Percentiles rank a stretch among this genome's conserved stretches.
Evolutionary conservation across 2,888 invertebrate species (phyloP).

Genomic region (Rotaria magnacalcarata): DNA sequence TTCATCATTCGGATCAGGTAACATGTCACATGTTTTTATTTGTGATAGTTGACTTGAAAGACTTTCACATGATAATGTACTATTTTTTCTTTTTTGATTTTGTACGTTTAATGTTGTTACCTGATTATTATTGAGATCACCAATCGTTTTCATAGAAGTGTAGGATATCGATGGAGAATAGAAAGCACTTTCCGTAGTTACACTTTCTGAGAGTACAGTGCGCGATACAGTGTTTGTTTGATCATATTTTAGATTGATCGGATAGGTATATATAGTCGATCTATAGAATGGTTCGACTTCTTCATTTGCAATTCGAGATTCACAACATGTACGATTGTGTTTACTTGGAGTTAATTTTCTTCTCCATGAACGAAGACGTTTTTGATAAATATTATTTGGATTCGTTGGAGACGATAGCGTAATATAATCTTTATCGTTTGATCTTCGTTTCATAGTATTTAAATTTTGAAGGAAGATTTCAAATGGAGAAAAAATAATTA

Average conservation of each 20-base stretch:
- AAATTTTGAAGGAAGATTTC: not conserved
- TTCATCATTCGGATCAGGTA: not conserved
- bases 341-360: not conserved
- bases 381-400: not conserved
- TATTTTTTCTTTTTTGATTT: not conserved
- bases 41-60: not conserved
- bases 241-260: not conserved
- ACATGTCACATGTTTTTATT: not conserved
- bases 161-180: not conserved
- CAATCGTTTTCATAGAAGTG: not conserved
- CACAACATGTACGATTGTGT: not conserved
- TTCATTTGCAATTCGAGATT: not conserved
- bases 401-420: not conserved
- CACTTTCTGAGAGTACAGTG: not conserved
- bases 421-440: not conserved
- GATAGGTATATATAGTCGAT: not conserved
- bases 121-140: constrained; percentile 10
- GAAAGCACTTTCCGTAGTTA: not conserved
- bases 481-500: not conserved
- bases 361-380: constrained; percentile 8
- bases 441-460: not conserved
- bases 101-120: not conserved
- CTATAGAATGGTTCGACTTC: not conserved
- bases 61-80: not conserved
- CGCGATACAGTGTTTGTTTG: not conserved